Evolutionary conservation across 2,888 invertebrate species (phyloP), one percentile per base, ranked within the genome.

Genomic region (Rhorus exstirpatorius): DNA sequence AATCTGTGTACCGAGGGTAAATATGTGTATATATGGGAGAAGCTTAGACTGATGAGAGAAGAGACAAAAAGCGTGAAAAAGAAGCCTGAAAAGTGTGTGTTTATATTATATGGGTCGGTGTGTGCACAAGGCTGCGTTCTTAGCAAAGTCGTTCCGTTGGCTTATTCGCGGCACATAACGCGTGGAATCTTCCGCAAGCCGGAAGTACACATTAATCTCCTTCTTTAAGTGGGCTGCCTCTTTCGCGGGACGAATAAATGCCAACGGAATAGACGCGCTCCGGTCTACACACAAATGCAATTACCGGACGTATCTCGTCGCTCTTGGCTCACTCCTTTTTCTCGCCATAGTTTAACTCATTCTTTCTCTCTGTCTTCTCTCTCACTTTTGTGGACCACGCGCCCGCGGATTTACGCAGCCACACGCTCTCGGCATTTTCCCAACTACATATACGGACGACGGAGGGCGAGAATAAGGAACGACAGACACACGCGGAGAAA

Each of bases 271-370:
- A 89, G 89, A 90, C 87, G 89, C 89, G 89, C 89, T 88, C 85
- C 86, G 80, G 86, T 89, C 87, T 89, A 90, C 89, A 89, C 89
- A 89, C 90, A 90, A 89, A 89, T 88, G 90, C 89, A 89, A 89
- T 89, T 89, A 89, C 89, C 86, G 85, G 86, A 87, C 89, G 86
- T 87, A 88, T 86, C 83, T 79, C 83, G 70, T 79, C 72, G 61
- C 58, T 83, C 51, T 70, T 67, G 12, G 26, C 35, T 3, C 49
- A 55, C 58, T 35, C 38, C n/a, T n/a, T n/a, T n/a, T n/a, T n/a
- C n/a, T n/a, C n/a, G n/a, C n/a, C n/a, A n/a, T n/a, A n/a, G n/a
- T n/a, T n/a, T n/a, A n/a, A n/a, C 53, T 53, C 26, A 55, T 49
- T 61, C 77, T 49, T 60, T 55, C 41, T 55, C 44, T 60, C 24